These are phyloP conservation scores for Apocheima hispidaria DNA, from an alignment of 2,888 invertebrate species.

Conservation along the genomic window DNA sequence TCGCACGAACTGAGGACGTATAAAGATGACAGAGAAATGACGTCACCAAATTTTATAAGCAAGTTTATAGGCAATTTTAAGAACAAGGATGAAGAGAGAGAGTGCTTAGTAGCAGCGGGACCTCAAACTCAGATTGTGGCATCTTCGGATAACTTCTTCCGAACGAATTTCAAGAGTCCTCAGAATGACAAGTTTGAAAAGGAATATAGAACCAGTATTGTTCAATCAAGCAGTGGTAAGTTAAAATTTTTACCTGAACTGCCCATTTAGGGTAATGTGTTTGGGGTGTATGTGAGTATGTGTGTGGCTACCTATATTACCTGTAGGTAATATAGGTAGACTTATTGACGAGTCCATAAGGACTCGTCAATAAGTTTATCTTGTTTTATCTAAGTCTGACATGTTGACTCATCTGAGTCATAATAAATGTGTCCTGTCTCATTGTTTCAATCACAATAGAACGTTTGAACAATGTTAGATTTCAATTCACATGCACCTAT, in stretches of 20 bases:
- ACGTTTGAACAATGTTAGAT: constrained; percentile 1
- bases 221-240: constrained; percentile 78
- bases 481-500: too few relatives aligned
- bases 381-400: not conserved
- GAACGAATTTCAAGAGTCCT: constrained; percentile 79
- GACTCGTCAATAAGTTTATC: too few relatives aligned
- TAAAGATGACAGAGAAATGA: constrained; percentile 65
- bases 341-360: too few relatives aligned
- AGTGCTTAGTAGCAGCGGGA: constrained; percentile 65
- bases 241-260: constrained; percentile 28
- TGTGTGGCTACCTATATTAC: too few relatives aligned
- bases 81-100: constrained; percentile 75
- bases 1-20: constrained; percentile 71
- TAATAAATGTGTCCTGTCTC: not conserved
- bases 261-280: not conserved
- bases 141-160: constrained; percentile 80
- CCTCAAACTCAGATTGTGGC: constrained; percentile 75
- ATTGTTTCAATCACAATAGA: constrained; percentile 3
- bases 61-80: constrained; percentile 82
- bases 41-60: constrained; percentile 76
- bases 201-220: constrained; percentile 73
- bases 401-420: constrained; percentile 1
- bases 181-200: constrained; percentile 71
- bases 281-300: too few relatives aligned
- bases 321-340: too few relatives aligned